Conservation (phyloP, 2,888 invertebrate species). For the Allophyes oxyacanthae region DNA sequence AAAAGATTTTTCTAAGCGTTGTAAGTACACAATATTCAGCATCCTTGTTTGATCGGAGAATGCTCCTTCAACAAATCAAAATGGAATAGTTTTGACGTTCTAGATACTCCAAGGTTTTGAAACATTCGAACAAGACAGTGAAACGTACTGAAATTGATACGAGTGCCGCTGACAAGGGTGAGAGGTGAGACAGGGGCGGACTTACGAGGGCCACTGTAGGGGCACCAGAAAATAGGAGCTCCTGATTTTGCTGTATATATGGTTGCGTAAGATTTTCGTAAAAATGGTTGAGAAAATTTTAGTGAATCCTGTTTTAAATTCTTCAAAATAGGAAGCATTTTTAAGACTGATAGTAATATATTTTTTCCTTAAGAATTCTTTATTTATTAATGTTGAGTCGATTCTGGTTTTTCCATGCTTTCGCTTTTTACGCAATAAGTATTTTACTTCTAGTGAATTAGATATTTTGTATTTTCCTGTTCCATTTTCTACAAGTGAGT, state of each 20-base stretch:
- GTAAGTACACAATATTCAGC: no score
- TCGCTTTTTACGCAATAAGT: no score
- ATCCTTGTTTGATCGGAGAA: not conserved
- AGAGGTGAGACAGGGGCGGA: constrained; percentile 45
- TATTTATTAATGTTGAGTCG: no score
- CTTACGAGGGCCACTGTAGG: constrained; percentile 18
- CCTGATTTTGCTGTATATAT: constrained; percentile 11
- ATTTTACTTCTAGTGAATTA: no score
- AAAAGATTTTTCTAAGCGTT: no score
- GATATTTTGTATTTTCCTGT: no score
- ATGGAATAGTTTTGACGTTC: constrained; percentile 24
- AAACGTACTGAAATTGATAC: constrained; percentile 46
- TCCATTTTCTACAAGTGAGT: no score
- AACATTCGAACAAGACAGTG: constrained; percentile 19
- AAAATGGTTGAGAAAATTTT: not conserved
- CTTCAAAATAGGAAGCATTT: no score
- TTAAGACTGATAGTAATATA: no score
- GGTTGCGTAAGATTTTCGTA: not conserved
- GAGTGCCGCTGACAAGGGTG: constrained; percentile 47
- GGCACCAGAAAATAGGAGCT: constrained; percentile 19
- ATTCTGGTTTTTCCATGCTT: no score
- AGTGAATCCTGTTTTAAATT: not conserved
- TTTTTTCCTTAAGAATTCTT: no score
- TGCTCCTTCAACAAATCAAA: constrained; percentile 10
- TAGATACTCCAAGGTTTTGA: no score